Conservation (phyloP, 2,888 invertebrate species). For the Serrognathus titanus region DNA sequence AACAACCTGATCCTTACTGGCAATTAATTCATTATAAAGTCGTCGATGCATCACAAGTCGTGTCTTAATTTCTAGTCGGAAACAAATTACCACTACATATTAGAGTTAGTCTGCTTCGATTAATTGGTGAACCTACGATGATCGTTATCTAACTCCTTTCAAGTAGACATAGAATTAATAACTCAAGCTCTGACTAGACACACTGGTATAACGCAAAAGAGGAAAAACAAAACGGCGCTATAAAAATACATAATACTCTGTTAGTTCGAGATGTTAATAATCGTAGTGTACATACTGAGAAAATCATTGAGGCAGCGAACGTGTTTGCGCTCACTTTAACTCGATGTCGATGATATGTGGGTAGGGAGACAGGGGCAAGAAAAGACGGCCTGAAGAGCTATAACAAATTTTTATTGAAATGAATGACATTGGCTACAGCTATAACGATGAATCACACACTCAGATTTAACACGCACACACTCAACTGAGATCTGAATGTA, state of each 20-base stretch:
- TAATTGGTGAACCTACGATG: no score
- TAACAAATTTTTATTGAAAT: slow-evolving; percentile 48
- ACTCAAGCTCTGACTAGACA: no score
- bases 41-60: no score
- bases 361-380: slow-evolving; percentile 34
- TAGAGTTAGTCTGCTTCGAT: no score
- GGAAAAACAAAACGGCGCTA: slow-evolving; percentile 25
- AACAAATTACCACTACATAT: no score
- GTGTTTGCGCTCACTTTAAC: slow-evolving; percentile 27
- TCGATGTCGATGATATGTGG: slow-evolving; percentile 42
- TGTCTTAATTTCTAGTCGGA: no score
- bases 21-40: no score
- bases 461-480: slow-evolving; percentile 23
- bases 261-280: slow-evolving; percentile 20
- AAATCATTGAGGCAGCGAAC: slow-evolving; percentile 21
- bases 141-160: no score
- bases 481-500: slow-evolving; percentile 33
- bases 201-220: no score
- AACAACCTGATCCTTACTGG: no score
- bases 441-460: slow-evolving; percentile 37
- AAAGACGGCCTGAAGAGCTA: slow-evolving; percentile 45
- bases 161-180: no score
- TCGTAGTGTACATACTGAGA: slow-evolving; percentile 17
- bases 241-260: slow-evolving; percentile 26
- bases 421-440: slow-evolving; percentile 47